These are phyloP conservation scores for Calvadosia cruxmelitensis DNA, from an alignment of 30 jellyfish, hydroid and myxozoan species.

Conservation along the genomic window DNA sequence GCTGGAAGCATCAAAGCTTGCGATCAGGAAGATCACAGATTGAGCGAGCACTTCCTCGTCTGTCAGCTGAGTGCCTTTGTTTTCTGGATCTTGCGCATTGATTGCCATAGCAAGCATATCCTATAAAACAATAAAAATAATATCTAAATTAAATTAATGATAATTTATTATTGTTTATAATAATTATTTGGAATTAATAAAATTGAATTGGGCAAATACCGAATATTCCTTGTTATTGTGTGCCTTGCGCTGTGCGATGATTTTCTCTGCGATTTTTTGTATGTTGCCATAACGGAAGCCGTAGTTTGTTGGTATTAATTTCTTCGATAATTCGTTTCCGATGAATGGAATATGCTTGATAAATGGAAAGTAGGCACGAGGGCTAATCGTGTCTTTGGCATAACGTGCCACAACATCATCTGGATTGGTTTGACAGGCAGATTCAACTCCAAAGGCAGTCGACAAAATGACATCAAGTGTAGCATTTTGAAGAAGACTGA, in stretches of 20 bases:
- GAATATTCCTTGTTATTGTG: no score
- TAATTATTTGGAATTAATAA: no score
- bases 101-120: conserved; percentile 29
- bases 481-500: conserved; percentile 30
- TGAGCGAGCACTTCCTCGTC: conserved; percentile 38
- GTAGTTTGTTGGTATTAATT: no score
- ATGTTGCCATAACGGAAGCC: no score
- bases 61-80: conserved; percentile 31
- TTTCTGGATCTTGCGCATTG: conserved; percentile 34
- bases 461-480: conserved; percentile 45
- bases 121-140: no score
- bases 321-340: conserved; percentile 14
- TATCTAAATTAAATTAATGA: no score
- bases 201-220: no score
- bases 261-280: no score
- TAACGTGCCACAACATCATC: conserved; percentile 15
- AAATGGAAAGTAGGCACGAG: conserved; percentile 11
- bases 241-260: no score
- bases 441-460: conserved; percentile 32
- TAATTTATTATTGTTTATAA: no score
- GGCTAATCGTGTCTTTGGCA: conserved; percentile 30
- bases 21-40: conserved; percentile 32
- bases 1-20: conserved; percentile 52
- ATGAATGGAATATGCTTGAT: conserved; percentile 22
- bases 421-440: conserved; percentile 41